Evolutionary conservation across 2,113 vertebrate species (phyloP).

Genomic region (Anolis carolinensis): DNA sequence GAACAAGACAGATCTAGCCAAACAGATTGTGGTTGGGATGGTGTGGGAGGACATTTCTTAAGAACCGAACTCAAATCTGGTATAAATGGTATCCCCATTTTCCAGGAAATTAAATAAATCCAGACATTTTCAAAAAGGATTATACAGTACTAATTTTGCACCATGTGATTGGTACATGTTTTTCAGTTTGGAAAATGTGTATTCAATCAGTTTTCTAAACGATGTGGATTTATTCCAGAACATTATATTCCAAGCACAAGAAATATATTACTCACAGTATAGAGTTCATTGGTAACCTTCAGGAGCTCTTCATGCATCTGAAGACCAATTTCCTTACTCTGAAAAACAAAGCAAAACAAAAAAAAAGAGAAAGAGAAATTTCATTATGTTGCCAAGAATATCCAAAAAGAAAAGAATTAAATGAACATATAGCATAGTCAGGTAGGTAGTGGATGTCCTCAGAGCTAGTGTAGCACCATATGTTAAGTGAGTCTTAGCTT

Average conservation of each 20-base stretch:
- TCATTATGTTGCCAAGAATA: background rate
- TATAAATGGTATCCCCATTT: background rate
- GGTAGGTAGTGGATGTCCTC: background rate
- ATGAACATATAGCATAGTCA: background rate
- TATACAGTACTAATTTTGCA: background rate
- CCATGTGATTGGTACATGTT: background rate
- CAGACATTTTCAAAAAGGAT: background rate
- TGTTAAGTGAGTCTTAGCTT: background rate
- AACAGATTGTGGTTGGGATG: background rate
- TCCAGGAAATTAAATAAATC: background rate
- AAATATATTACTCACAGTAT: conserved; percentile 84
- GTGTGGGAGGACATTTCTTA: background rate
- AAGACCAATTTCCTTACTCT: conserved; percentile 96
- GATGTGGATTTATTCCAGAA: background rate
- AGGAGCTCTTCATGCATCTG: conserved; percentile 96
- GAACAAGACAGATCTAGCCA: background rate
- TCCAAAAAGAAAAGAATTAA: background rate
- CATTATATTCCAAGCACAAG: rapidly evolving
- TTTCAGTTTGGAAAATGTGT: background rate
- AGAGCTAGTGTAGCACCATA: rapidly evolving
- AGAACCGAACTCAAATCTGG: rapidly evolving
- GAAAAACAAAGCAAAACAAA: conserved; percentile 56
- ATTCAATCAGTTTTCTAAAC: too few relatives aligned
- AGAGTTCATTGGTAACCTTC: conserved; percentile 96
- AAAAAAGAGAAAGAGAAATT: background rate